Evolutionary conservation across 2,797 vertebrate species (phyloP).

Genomic region (Rhincodon typus): DNA sequence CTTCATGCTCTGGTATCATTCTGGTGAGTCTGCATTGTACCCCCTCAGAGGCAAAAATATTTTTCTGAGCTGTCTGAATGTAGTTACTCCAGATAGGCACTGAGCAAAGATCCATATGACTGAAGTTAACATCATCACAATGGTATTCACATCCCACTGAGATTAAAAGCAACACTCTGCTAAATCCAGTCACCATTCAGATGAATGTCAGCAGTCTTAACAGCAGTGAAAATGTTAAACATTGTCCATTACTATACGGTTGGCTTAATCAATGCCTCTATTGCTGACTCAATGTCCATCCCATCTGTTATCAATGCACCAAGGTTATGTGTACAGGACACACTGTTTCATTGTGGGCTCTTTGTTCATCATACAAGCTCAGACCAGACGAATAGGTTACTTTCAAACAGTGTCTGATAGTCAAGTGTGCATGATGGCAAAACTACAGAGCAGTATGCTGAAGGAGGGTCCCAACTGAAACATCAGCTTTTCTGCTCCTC

Average conservation of each 20-base stretch:
- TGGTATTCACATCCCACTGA: not conserved
- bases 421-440: too few species aligned
- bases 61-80: not conserved
- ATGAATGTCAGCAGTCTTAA: not conserved
- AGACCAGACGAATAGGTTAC: too few species aligned
- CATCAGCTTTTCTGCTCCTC: too few species aligned
- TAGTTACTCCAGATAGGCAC: not conserved
- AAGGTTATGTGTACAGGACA: not conserved
- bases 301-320: not conserved
- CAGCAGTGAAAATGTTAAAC: not conserved
- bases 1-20: not conserved
- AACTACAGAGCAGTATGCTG: too few species aligned
- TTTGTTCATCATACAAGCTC: too few species aligned
- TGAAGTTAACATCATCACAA: not conserved
- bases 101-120: not conserved
- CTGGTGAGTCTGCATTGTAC: not conserved
- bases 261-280: not conserved
- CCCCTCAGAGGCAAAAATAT: not conserved
- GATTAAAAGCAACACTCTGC: not conserved
- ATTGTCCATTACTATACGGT: not conserved
- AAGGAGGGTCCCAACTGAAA: too few species aligned
- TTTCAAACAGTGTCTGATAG: too few species aligned
- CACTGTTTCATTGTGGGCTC: not conserved
- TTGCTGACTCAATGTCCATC: not conserved
- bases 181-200: not conserved